A percentile compares a stretch with the other conserved stretches of the same genome.
Conservation (phyloP, 2,113 vertebrate genomes). For the Anseranas semipalmata region DNA sequence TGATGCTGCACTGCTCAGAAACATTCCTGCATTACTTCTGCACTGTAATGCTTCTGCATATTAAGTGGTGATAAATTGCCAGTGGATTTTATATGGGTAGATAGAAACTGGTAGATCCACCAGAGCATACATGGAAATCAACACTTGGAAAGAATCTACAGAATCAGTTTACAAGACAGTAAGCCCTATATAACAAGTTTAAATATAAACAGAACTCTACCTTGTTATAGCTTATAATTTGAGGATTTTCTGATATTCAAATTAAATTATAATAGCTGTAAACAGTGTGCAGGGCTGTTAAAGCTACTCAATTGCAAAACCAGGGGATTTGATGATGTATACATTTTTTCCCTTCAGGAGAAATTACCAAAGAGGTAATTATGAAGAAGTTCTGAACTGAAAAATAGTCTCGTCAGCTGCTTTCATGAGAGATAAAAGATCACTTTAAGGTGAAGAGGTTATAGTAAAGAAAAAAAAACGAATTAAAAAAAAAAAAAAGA, state of each 20-base stretch:
- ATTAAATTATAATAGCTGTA: conserved; percentile 54
- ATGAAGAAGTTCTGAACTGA: conserved; percentile 67
- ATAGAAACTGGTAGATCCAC: not conserved
- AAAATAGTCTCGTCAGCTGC: conserved; percentile 69
- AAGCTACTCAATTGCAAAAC: conserved; percentile 18
- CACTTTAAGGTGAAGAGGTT: conserved; percentile 70
- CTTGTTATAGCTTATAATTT: conserved; percentile 34
- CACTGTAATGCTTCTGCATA: not conserved
- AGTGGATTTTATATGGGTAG: not conserved
- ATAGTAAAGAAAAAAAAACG: conserved; percentile 56
- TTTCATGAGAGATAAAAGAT: conserved; percentile 67
- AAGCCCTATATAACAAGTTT: not conserved
- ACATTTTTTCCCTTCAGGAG: conserved; percentile 61
- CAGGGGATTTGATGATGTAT: conserved; percentile 64
- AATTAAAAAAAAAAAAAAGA: not conserved
- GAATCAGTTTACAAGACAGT: not conserved
- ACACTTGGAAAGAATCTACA: not conserved
- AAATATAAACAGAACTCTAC: not conserved
- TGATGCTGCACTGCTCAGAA: not conserved
- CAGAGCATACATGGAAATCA: not conserved
- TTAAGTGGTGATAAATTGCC: not conserved
- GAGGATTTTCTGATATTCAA: conserved; percentile 47
- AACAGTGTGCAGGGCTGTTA: not conserved
- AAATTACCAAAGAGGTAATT: conserved; percentile 68
- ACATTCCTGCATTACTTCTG: not conserved